Percentiles rank a stretch among this genome's conserved stretches.
Conservation (phyloP, 2,797 vertebrate species). For the Xiphorhynchus erythropygius region DNA sequence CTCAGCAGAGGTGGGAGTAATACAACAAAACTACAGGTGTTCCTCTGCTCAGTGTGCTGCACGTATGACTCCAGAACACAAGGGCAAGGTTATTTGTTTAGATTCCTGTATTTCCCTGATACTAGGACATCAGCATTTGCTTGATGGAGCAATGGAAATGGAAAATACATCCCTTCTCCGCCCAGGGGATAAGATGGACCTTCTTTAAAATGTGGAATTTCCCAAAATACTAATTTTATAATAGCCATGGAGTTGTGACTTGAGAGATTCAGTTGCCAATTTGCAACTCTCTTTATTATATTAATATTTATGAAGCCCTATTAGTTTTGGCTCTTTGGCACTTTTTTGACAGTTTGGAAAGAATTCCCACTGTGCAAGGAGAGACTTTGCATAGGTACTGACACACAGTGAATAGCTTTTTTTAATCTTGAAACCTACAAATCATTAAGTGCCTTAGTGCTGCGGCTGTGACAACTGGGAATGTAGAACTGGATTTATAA, state of each 20-base stretch:
- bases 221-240: not conserved
- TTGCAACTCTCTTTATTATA: not conserved
- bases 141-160: not conserved
- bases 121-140: not conserved
- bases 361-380: not conserved
- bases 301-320: not conserved
- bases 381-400: not conserved
- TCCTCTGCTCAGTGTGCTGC: not conserved
- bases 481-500: not conserved
- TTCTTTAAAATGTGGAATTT: not conserved
- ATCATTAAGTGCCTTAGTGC: not conserved
- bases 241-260: not conserved
- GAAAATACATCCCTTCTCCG: not conserved
- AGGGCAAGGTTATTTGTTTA: not conserved
- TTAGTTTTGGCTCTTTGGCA: not conserved
- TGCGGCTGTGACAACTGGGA: not conserved
- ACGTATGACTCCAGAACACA: fast-evolving
- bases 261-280: not conserved
- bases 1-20: not conserved
- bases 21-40: not conserved
- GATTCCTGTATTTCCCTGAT: not conserved
- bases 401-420: not conserved
- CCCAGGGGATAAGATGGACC: not conserved
- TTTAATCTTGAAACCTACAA: not conserved
- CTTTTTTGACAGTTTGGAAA: not conserved